Conservation (phyloP, 2,888 invertebrate species). For the Heliconius charithonia region DNA sequence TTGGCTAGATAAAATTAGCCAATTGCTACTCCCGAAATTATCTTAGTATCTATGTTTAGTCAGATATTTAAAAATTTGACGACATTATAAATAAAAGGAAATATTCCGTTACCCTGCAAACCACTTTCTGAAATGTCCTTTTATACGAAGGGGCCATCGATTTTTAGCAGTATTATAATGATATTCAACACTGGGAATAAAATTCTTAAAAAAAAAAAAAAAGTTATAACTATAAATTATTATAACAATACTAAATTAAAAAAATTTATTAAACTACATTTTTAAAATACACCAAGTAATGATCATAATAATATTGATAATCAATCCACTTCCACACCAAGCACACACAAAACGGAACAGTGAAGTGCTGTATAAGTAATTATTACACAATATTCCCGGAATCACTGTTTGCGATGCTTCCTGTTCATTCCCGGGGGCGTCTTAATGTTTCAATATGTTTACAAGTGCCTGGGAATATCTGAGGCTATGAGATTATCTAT, state of each 20-base stretch:
- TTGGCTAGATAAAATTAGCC: no score
- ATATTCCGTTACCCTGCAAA: no score
- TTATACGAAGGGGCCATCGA: no score
- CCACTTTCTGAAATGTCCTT: no score
- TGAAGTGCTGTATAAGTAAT: conserved; percentile 72
- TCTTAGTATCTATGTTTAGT: no score
- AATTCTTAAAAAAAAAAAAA: no score
- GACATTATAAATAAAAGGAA: background rate
- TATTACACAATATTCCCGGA: conserved; percentile 76
- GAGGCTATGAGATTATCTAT: conserved; percentile 38
- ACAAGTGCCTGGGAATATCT: conserved; percentile 44
- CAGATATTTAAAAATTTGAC: background rate
- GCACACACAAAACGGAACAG: conserved; percentile 61
- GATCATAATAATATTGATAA: background rate
- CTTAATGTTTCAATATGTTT: conserved; percentile 54
- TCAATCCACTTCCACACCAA: conserved; percentile 53
- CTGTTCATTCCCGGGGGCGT: conserved; percentile 56
- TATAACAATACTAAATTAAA: no score
- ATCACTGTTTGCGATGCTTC: conserved; percentile 66
- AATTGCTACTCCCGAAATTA: no score
- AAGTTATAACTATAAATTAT: no score
- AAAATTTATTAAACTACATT: no score
- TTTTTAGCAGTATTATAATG: no score
- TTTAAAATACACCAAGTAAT: no score
- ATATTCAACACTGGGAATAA: background rate